Base-by-base conservation (phyloP, 53 echinoderm and acorn worm species). In the Paelopatides confundens region DNA sequence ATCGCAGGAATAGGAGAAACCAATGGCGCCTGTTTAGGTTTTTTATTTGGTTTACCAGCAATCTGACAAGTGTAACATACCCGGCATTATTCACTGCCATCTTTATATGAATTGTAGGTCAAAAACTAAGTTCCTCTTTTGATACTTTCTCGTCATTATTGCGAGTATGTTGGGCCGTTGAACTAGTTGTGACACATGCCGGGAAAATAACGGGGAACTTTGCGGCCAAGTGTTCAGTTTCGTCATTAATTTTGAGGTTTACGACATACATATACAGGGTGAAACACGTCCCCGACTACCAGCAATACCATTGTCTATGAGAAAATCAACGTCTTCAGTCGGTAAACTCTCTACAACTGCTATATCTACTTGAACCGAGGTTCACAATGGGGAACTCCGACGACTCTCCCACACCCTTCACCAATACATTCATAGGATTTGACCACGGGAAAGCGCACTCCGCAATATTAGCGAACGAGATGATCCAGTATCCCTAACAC, bases 251-350 rank as follows among this genome's bases (percentile, higher is more conserved):
- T 5, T 54, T 54, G 13, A 54, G 17, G 17, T n/a, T n/a, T n/a
- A n/a, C 4, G 15, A 54, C 18, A 54, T 18, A 21, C 17, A 18
- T 54, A 54, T 18, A 54, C 54, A 21, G 28, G 31, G 67, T 12
- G 67, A 81, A 35, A 77, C 78, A 35, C 87, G 36, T 46, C 90
- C 88, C 49, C 68, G 76, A 24, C 27, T 63, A 84, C 90, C 90
- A 38, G 85, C 88, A 58, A 88, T 74, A 85, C 90, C 93, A 39
- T n/a, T n/a, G n/a, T n/a, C n/a, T n/a, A n/a, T n/a, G 14, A 94
- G 71, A 71, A 89, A 47, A n/a, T 82, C 86, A 30, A 92, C 88
- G 53, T 87, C 92, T 15, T 89, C 69, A 24, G 89, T 26, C 3
- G 92, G 94, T 52, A 92, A 67, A 49, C 62, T 87, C n/a, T n/a